phyloP scores from a whole-genome alignment of 30 jellyfish, hydroid and myxozoan genomes.

The Hydractinia symbiolongicarpus region DNA sequence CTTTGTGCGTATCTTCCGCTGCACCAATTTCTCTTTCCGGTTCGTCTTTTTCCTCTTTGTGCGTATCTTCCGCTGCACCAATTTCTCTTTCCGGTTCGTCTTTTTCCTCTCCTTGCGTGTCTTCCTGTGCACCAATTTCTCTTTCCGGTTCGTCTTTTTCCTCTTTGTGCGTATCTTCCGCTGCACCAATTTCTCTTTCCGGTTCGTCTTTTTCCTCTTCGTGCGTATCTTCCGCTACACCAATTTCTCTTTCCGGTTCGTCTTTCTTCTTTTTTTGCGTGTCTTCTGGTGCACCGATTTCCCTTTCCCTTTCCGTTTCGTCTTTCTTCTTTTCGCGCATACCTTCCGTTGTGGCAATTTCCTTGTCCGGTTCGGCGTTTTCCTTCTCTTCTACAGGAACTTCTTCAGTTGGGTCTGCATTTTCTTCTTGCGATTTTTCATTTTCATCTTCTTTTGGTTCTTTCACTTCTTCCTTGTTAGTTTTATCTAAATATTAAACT shows the following conservation, averaged over 20 bases:
- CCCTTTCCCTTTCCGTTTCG: background rate
- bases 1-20: background rate
- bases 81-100: background rate
- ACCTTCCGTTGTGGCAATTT: background rate
- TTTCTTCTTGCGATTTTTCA: background rate
- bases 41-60: slow-evolving; percentile 2
- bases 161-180: background rate
- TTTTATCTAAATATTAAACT: too few relatives aligned
- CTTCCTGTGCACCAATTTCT: background rate
- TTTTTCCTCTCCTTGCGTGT: background rate
- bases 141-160: background rate
- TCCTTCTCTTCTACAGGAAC: background rate
- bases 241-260: background rate
- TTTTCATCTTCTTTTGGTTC: background rate
- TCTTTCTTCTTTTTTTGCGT: background rate
- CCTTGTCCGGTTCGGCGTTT: background rate
- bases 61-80: background rate
- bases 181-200: background rate
- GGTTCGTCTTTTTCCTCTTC: slow-evolving; percentile 4
- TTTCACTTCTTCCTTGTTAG: background rate
- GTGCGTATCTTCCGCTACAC: background rate
- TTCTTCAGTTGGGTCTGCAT: slow-evolving; percentile 4
- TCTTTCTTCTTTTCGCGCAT: background rate
- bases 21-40: background rate
- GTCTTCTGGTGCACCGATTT: background rate